phyloP scores from a whole-genome alignment of 2,888 invertebrate genomes.

The Dinocampus coccinellae region DNA sequence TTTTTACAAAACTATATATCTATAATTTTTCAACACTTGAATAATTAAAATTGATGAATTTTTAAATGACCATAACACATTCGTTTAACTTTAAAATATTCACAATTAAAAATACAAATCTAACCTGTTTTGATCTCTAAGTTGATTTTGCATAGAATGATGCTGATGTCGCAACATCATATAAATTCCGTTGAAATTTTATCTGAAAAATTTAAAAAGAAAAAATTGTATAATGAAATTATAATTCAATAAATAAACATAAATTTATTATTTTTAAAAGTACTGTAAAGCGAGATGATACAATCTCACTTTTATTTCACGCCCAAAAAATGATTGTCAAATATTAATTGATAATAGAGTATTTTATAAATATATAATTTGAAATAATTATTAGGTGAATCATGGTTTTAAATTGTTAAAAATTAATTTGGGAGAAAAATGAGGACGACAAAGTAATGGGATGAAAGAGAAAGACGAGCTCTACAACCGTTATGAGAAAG shows the following conservation, averaged over 20 bases:
- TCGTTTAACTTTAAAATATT: neutral
- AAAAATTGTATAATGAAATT: neutral
- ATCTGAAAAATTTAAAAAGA: conserved; percentile 42
- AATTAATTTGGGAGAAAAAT: conserved; percentile 44
- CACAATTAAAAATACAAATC: conserved; percentile 1
- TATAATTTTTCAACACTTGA: too few relatives aligned
- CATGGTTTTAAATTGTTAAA: too few relatives aligned
- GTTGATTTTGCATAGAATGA: conserved; percentile 77
- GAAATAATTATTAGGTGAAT: conserved; percentile 41
- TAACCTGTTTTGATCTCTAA: conserved; percentile 74
- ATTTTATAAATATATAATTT: neutral
- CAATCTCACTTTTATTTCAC: neutral
- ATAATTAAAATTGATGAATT: too few relatives aligned
- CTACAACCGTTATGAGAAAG: conserved; percentile 80
- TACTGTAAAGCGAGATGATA: neutral
- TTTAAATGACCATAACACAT: too few relatives aligned
- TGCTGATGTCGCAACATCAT: conserved; percentile 74
- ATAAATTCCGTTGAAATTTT: conserved; percentile 57
- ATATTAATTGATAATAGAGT: neutral
- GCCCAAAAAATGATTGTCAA: conserved; percentile 1
- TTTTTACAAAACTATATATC: too few relatives aligned
- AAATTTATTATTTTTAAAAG: neutral
- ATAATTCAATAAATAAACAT: neutral
- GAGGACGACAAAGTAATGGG: conserved; percentile 34
- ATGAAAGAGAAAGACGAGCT: conserved; percentile 51